Evolutionary conservation across 1,140 invertebrate species (phyloP).

Genomic region (Neotoxoptera formosana): DNA sequence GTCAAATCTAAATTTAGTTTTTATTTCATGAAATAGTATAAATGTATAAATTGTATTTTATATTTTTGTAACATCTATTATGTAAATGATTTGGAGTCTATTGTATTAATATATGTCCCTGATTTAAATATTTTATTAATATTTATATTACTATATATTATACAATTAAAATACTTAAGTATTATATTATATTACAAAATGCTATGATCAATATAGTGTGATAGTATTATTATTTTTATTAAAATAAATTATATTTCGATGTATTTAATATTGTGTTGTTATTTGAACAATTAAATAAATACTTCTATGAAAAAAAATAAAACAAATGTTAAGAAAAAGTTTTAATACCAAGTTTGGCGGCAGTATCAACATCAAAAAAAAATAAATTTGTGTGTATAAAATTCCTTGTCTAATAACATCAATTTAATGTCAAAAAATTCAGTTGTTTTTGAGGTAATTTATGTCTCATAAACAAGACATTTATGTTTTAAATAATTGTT

Average conservation of each 20-base stretch:
- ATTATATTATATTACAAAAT: background rate
- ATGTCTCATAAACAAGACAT: background rate
- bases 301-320: background rate
- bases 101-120: constrained; percentile 42
- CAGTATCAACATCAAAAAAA: background rate
- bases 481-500: background rate
- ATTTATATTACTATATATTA: constrained; percentile 15
- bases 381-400: background rate
- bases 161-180: background rate
- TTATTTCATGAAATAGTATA: background rate
- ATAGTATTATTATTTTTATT: background rate
- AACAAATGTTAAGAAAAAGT: background rate
- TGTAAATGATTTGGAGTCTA: background rate
- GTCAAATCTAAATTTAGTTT: background rate
- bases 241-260: background rate
- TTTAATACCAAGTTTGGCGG: background rate
- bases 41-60: background rate
- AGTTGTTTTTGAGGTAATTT: background rate
- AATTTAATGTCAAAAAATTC: background rate
- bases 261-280: background rate
- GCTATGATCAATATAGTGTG: background rate
- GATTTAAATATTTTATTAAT: constrained; percentile 50
- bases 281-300: background rate
- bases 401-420: background rate
- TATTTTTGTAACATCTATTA: background rate